Percentiles rank a stretch among this genome's conserved stretches.
Conservation (phyloP, 92 coral and sea anemone genomes). For the Meandrina meandrites region DNA sequence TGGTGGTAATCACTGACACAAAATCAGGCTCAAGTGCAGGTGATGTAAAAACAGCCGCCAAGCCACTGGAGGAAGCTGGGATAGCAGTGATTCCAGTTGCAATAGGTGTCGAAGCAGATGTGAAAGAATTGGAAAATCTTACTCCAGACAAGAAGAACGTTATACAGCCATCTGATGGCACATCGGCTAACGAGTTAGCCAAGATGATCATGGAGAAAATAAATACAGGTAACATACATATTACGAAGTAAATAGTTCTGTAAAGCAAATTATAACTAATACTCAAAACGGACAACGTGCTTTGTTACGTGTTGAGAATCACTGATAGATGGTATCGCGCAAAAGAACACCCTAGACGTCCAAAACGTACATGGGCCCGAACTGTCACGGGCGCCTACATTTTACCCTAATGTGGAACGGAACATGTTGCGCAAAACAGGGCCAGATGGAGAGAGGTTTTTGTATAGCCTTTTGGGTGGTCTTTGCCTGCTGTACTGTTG, state of each 20-base stretch:
- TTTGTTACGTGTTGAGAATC: background rate
- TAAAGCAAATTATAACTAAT: background rate
- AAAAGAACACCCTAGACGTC: too few species aligned
- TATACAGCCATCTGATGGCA: conserved; percentile 59
- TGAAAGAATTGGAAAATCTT: conserved; percentile 66
- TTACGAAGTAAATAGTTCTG: background rate
- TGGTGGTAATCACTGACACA: conserved; percentile 80
- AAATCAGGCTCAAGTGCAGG: conserved; percentile 66
- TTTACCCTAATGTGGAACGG: too few species aligned
- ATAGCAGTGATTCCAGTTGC: conserved; percentile 83
- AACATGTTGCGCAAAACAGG: too few species aligned
- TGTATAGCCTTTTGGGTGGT: too few species aligned
- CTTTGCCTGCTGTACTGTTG: too few species aligned
- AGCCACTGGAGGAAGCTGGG: conserved; percentile 66
- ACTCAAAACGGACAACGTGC: background rate
- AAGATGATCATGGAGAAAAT: conserved; percentile 66
- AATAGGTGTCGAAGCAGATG: conserved; percentile 77
- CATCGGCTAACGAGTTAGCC: conserved; percentile 70
- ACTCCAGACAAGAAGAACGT: conserved; percentile 64
- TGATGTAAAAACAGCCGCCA: conserved; percentile 57
- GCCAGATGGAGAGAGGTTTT: too few species aligned
- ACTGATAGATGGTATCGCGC: too few species aligned
- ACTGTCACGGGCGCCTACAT: too few species aligned
- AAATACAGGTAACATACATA: conserved; percentile 17
- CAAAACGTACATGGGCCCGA: too few species aligned